Evolutionary conservation across 2,797 vertebrate species (phyloP).

Genomic region (Oreonectes daqikongensis): DNA sequence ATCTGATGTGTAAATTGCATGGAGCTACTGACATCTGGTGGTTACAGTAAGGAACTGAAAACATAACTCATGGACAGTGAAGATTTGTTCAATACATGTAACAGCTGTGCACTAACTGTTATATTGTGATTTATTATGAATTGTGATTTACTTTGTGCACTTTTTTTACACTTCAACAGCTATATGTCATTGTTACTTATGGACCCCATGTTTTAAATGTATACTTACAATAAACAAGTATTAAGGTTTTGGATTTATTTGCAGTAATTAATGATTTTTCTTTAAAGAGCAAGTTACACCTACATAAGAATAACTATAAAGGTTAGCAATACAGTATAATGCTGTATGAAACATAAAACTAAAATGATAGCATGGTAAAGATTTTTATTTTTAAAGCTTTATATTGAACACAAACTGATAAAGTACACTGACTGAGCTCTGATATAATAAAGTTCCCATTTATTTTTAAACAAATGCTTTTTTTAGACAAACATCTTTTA

Average conservation of each 20-base stretch:
- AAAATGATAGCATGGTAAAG: no score
- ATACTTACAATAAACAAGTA: slow-evolving; percentile 42
- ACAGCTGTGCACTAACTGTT: not conserved
- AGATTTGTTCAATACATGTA: slow-evolving; percentile 7
- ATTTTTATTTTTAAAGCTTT: no score
- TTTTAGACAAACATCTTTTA: slow-evolving; percentile 84
- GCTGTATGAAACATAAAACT: no score
- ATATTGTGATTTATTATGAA: not conserved
- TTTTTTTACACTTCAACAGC: slow-evolving; percentile 9
- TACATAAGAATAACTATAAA: no score
- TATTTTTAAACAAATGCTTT: slow-evolving; percentile 91
- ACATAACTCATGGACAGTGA: not conserved
- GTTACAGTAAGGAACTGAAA: slow-evolving; percentile 25
- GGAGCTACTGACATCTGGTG: slow-evolving; percentile 28
- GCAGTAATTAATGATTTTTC: slow-evolving; percentile 55
- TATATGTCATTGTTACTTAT: slow-evolving; percentile 20
- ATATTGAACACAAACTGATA: no score
- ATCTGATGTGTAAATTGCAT: not conserved
- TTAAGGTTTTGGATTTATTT: slow-evolving; percentile 52
- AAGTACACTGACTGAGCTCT: no score
- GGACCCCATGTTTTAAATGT: slow-evolving; percentile 39
- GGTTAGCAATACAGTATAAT: not conserved
- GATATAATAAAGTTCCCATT: slow-evolving; percentile 15
- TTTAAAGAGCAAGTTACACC: no score
- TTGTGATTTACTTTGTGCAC: slow-evolving; percentile 16